phyloP scores from a whole-genome alignment of 2,113 vertebrate species.

The Tympanuchus pallidicinctus region DNA sequence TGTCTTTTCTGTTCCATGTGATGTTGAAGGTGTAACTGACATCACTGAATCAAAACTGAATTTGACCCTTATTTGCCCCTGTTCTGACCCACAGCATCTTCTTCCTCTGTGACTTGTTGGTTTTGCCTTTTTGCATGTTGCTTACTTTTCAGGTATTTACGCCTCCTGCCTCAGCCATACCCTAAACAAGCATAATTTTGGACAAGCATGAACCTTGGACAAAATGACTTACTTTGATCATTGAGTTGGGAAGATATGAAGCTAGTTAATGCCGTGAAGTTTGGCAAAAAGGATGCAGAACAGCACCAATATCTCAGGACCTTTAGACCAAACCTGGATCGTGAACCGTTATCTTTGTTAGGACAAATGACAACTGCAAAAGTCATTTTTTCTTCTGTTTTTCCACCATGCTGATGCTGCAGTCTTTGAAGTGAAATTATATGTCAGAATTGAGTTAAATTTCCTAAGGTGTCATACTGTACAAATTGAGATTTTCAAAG shows the following conservation, averaged over 20 bases:
- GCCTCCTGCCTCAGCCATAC: background rate
- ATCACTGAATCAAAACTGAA: background rate
- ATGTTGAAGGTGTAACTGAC: background rate
- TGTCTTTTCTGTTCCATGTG: background rate
- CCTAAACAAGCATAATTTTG: rapidly evolving
- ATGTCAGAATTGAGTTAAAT: background rate
- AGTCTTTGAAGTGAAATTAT: background rate
- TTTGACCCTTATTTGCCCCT: background rate
- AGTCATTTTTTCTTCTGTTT: background rate
- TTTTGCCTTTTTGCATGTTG: background rate
- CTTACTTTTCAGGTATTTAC: background rate
- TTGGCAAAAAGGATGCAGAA: background rate
- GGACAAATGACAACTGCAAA: background rate
- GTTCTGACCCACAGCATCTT: rapidly evolving
- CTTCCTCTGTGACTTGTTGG: background rate
- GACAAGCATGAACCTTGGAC: rapidly evolving
- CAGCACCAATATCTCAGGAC: background rate
- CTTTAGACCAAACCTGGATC: background rate
- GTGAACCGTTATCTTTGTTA: rapidly evolving
- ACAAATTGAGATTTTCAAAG: conserved; percentile 23
- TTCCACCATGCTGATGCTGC: background rate
- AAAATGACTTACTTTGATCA: background rate
- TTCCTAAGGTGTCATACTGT: background rate
- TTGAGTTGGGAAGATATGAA: rapidly evolving
- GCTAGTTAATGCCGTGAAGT: background rate